Evolutionary conservation across 2,113 vertebrate species (phyloP).

Genomic region (Apodemus sylvaticus): DNA sequence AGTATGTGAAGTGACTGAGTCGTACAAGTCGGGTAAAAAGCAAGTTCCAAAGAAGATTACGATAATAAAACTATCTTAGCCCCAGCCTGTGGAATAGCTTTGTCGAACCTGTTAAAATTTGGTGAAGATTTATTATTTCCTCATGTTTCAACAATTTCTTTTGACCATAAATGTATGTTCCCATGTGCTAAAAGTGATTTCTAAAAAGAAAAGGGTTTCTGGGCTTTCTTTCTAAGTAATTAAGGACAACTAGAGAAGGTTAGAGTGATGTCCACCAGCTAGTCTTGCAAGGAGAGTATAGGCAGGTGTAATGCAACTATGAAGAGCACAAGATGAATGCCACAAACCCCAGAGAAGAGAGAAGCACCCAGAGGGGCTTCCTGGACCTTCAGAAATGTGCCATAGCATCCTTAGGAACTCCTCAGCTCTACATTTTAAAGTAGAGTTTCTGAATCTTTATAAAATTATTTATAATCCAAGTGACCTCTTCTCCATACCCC

Average conservation of each 20-base stretch:
- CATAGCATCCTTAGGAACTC: not conserved
- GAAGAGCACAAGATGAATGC: not conserved
- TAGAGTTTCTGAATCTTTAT: not conserved
- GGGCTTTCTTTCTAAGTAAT: slow-evolving; percentile 1
- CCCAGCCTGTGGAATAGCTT: not conserved
- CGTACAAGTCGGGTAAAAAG: not conserved
- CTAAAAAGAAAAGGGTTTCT: not conserved
- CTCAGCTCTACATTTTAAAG: not conserved
- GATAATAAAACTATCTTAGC: not conserved
- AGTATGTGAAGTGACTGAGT: not conserved
- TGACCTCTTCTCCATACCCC: not conserved
- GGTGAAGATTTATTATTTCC: not conserved
- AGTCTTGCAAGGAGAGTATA: not conserved
- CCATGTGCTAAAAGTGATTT: not conserved
- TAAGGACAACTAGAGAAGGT: not conserved
- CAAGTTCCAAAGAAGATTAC: not conserved
- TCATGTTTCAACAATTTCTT: slow-evolving; percentile 19
- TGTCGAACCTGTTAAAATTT: slow-evolving; percentile 19
- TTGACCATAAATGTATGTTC: not conserved
- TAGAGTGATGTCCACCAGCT: not conserved
- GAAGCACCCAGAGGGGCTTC: not conserved
- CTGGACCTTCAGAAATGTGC: not conserved
- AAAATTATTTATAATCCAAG: not conserved
- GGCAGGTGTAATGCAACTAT: not conserved
- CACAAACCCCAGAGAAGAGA: not conserved